phyloP scores from a whole-genome alignment of 2,797 vertebrate genomes.

The Cygnus olor region DNA sequence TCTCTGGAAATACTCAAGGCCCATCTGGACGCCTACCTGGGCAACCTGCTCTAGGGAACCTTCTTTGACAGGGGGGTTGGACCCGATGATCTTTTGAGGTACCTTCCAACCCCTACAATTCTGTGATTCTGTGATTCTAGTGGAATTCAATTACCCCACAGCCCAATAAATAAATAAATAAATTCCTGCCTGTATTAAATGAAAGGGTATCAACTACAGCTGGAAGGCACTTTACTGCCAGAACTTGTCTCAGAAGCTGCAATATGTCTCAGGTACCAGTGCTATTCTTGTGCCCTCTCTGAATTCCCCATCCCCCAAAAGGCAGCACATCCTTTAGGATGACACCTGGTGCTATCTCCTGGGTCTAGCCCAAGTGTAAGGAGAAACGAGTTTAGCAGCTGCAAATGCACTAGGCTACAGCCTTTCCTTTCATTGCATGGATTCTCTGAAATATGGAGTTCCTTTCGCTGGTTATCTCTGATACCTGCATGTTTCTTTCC shows the following conservation, averaged over 20 bases:
- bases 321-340: not conserved
- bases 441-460: not conserved
- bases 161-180: no score
- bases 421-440: not conserved
- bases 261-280: not conserved
- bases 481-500: not conserved
- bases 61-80: no score
- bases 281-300: not conserved
- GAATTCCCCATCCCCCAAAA: not conserved
- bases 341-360: not conserved
- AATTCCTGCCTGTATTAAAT: constrained; percentile 12
- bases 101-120: no score
- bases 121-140: no score
- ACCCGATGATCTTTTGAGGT: no score
- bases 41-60: no score
- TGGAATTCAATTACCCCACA: not conserved
- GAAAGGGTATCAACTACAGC: not conserved
- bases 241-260: not conserved
- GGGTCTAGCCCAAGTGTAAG: not conserved
- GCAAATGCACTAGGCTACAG: not conserved
- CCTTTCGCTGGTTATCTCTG: not conserved
- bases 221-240: not conserved
- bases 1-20: no score
- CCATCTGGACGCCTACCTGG: no score
- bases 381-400: not conserved